phyloP scores from a whole-genome alignment of 2,888 invertebrate species.

The Autographa pulchrina region DNA sequence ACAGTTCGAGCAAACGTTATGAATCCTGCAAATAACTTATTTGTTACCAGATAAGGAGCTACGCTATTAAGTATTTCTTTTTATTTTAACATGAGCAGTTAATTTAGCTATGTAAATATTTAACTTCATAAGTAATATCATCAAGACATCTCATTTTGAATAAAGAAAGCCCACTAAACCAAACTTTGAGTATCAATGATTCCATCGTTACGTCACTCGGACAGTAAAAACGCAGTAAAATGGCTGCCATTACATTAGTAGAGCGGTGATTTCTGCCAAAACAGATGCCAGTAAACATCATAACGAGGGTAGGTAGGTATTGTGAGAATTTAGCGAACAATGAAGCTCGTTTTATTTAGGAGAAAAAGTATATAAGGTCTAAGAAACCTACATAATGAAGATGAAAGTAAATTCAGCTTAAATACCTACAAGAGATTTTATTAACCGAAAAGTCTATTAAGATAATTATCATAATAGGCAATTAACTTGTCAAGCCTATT shows the following conservation, averaged over 20 bases:
- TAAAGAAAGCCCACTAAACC: background rate
- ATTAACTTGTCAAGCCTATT: too few species aligned
- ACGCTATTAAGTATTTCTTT: too few species aligned
- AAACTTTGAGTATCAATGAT: conserved; percentile 33
- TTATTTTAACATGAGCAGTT: too few species aligned
- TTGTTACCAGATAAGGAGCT: too few species aligned
- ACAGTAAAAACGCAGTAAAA: conserved; percentile 53
- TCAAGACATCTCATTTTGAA: too few species aligned
- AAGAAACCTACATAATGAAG: background rate
- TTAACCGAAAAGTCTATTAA: too few species aligned
- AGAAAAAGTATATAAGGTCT: background rate
- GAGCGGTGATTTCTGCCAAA: conserved; percentile 34
- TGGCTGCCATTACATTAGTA: conserved; percentile 23
- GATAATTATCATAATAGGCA: too few species aligned
- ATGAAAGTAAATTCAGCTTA: background rate
- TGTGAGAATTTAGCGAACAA: background rate
- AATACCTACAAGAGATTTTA: background rate
- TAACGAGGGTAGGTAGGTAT: conserved; percentile 12
- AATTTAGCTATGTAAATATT: too few species aligned
- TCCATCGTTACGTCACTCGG: conserved; percentile 45
- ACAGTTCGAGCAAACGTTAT: too few species aligned
- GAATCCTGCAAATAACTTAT: too few species aligned
- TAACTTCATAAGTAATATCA: too few species aligned
- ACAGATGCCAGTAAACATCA: conserved; percentile 34
- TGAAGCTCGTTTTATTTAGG: background rate